phyloP scores from a whole-genome alignment of 53 echinoderm and acorn worm species.

The Patiria pectinifera region DNA sequence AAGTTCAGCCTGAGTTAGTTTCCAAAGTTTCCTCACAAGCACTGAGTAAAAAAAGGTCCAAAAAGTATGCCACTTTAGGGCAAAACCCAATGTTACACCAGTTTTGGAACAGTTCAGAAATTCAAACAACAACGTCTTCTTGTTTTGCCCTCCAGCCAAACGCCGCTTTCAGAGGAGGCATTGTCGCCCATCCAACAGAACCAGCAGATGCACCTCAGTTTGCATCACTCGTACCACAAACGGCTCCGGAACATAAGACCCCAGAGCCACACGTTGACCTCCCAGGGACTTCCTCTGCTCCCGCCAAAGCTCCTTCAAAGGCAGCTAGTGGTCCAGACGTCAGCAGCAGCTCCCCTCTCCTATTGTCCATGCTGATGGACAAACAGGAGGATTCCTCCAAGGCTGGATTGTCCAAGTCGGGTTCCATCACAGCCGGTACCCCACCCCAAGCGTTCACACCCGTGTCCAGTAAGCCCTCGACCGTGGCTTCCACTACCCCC shows the following conservation, averaged over 20 bases:
- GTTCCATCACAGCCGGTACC: constrained; percentile 71
- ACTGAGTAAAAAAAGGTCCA: no score
- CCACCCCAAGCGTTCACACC: constrained; percentile 48
- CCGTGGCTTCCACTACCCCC: background rate
- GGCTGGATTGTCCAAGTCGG: background rate
- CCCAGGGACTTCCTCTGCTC: background rate
- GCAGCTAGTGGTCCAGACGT: background rate
- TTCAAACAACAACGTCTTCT: background rate
- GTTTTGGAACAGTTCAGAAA: background rate
- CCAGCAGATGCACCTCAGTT: background rate
- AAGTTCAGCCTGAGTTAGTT: no score
- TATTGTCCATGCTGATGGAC: constrained; percentile 47
- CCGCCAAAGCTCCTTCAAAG: background rate
- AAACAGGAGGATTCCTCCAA: background rate
- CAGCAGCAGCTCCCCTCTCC: constrained; percentile 33
- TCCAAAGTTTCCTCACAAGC: no score
- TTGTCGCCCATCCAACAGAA: background rate
- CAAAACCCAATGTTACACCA: no score
- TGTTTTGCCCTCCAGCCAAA: background rate
- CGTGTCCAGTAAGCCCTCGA: background rate
- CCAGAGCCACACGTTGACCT: background rate
- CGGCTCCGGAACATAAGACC: background rate
- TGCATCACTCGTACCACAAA: no score
- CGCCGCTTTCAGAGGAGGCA: background rate
- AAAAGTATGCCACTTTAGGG: no score